Evolutionary conservation across 2,113 vertebrate genomes (phyloP).

Genomic region (Rhombomys opimus): DNA sequence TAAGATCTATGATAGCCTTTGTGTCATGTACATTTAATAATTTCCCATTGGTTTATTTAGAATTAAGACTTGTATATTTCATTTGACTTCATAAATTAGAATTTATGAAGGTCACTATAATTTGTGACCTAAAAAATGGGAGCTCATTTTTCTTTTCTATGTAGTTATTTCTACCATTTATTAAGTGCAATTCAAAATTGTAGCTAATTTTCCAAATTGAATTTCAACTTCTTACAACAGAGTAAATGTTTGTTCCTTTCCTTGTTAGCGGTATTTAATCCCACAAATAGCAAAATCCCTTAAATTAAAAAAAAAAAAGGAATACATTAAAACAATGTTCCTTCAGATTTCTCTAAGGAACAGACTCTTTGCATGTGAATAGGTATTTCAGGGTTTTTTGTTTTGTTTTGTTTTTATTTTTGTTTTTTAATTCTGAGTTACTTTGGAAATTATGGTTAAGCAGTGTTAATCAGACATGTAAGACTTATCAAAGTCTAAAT

Average conservation of each 20-base stretch:
- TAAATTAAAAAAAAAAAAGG: background rate
- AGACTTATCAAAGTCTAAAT: conserved; percentile 13
- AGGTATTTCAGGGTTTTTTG: background rate
- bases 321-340: conserved; percentile 31
- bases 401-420: background rate
- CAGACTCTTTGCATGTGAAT: background rate
- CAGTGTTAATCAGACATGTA: background rate
- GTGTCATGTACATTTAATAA: background rate
- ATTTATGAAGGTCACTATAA: too few relatives aligned
- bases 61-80: background rate
- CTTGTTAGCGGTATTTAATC: conserved; percentile 32
- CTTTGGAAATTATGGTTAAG: conserved; percentile 14
- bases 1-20: background rate
- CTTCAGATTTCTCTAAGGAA: conserved; percentile 31
- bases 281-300: conserved; percentile 4
- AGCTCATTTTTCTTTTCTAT: background rate
- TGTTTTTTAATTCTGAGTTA: background rate
- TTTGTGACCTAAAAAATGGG: conserved; percentile 3
- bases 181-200: background rate
- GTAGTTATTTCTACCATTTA: conserved; percentile 19
- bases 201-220: conserved; percentile 27
- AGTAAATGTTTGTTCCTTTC: conserved; percentile 21
- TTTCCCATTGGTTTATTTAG: background rate
- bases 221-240: conserved; percentile 9
- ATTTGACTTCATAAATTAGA: background rate